phyloP scores from a whole-genome alignment of 2,888 invertebrate genomes.

The Monoplex corrugatus region DNA sequence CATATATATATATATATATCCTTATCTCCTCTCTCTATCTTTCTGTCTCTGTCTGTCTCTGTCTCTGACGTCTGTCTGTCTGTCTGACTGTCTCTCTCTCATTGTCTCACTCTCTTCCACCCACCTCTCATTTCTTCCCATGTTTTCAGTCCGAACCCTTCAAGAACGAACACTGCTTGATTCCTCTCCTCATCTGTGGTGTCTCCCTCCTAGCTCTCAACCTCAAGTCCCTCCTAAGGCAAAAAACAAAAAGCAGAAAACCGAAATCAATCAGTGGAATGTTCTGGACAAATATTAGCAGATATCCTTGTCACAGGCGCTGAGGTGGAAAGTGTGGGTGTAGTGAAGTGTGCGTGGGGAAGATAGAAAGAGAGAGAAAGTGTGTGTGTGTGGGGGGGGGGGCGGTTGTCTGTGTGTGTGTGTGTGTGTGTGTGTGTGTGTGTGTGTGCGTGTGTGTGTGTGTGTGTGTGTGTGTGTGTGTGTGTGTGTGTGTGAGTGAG shows the following conservation, averaged over 20 bases:
- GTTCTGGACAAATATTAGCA: too few species aligned
- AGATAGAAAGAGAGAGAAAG: background rate
- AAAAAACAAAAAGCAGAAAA: too few species aligned
- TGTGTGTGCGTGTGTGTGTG: conserved; percentile 19
- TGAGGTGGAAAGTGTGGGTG: too few species aligned
- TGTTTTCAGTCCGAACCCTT: too few species aligned
- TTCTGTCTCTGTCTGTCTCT: background rate
- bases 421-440: background rate
- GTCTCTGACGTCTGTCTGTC: background rate
- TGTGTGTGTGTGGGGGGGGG: background rate
- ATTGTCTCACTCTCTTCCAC: background rate
- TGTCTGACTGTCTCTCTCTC: background rate
- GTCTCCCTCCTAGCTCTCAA: too few species aligned
- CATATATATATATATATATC: background rate
- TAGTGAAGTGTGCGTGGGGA: background rate
- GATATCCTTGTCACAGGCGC: too few species aligned
- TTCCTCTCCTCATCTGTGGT: too few species aligned
- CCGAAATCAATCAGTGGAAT: too few species aligned
- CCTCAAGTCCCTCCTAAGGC: too few species aligned
- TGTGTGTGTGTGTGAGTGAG: background rate
- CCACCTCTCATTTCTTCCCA: too few species aligned
- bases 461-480: conserved; percentile 30
- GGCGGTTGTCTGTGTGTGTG: background rate
- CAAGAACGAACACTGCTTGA: too few species aligned
- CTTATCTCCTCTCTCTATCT: background rate